These are phyloP conservation scores for Parotia lawesii DNA, from an alignment of 2,113 vertebrate species.

Conservation along the genomic window DNA sequence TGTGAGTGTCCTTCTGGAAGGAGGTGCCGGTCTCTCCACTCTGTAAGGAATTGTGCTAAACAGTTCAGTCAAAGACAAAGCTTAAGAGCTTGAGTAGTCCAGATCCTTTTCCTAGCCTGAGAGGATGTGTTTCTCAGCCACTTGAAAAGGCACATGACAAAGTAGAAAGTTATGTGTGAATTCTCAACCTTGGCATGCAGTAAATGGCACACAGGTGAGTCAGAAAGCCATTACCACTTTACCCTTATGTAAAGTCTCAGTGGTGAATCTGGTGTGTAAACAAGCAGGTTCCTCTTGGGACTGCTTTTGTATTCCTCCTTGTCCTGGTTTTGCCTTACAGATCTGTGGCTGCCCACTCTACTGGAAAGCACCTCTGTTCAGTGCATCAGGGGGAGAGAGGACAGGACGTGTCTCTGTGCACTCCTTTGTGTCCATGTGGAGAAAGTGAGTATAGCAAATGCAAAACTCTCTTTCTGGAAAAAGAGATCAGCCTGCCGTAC, in stretches of 20 bases:
- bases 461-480: background rate
- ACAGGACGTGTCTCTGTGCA: conserved; percentile 89
- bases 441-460: conserved; percentile 82
- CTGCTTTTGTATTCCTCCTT: background rate
- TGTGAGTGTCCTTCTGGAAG: background rate
- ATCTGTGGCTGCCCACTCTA: conserved; percentile 92
- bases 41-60: background rate
- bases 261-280: background rate
- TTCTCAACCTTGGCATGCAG: background rate
- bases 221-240: background rate
- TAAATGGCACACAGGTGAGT: background rate
- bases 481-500: background rate
- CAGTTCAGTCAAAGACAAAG: background rate
- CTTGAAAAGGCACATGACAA: background rate
- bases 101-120: background rate
- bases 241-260: background rate
- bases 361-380: conserved; percentile 96
- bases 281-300: background rate
- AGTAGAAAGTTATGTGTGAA: background rate
- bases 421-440: conserved; percentile 91
- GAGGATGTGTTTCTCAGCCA: background rate
- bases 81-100: background rate
- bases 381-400: conserved; percentile 87
- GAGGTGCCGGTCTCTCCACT: background rate
- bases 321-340: conserved; percentile 68